These are phyloP conservation scores for Lepidothrix coronata DNA, from an alignment of 2,113 vertebrate genomes.

Conservation along the genomic window DNA sequence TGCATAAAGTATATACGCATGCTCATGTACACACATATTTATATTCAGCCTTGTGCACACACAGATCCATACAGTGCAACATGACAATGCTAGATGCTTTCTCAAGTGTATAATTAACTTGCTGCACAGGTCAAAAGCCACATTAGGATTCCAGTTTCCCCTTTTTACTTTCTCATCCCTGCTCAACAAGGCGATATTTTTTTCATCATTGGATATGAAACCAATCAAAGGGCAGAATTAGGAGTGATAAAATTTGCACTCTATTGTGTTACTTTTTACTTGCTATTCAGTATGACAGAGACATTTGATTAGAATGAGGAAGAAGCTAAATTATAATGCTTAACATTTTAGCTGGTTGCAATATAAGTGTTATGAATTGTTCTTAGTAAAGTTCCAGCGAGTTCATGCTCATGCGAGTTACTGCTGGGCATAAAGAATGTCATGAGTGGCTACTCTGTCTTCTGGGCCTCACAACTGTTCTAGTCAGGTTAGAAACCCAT, in stretches of 20 bases:
- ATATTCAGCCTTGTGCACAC: neutral
- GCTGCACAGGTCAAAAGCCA: neutral
- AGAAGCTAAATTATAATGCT: neutral
- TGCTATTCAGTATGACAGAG: neutral
- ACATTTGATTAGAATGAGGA: neutral
- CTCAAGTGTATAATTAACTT: neutral
- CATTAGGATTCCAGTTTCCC: neutral
- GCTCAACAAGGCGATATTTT: neutral
- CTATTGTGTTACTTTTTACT: neutral
- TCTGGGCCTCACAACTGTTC: neutral
- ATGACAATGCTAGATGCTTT: neutral
- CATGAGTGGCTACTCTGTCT: neutral
- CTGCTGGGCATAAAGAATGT: neutral
- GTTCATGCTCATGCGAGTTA: neutral
- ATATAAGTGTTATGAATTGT: neutral
- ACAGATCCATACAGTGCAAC: neutral
- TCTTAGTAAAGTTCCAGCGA: neutral
- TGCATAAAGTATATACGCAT: neutral
- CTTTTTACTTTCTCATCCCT: neutral
- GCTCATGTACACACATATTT: neutral
- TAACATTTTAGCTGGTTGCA: neutral
- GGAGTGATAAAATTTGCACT: neutral
- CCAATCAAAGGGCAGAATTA: neutral
- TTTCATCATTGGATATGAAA: neutral
- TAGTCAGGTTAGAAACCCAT: neutral